phyloP scores from a whole-genome alignment of 2,797 vertebrate species.

The Gymnodraco acuticeps region DNA sequence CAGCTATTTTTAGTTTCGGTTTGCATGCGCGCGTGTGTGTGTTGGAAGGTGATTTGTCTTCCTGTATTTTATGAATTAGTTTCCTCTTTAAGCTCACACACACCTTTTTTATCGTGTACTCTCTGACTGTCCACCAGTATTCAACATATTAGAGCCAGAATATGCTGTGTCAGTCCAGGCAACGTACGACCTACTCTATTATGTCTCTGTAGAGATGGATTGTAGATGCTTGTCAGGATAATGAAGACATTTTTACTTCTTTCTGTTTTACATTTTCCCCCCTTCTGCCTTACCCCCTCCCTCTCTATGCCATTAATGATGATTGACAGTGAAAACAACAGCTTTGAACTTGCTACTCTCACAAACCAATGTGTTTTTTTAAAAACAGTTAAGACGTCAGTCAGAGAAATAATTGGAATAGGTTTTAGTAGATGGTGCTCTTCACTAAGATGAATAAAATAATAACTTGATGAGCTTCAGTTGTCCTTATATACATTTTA shows the following conservation, averaged over 20 bases:
- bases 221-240: neutral
- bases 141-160: constrained; percentile 21
- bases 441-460: too few relatives aligned
- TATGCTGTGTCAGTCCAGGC: constrained; percentile 5
- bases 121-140: constrained; percentile 5
- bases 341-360: neutral
- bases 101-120: constrained; percentile 6
- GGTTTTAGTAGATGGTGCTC: neutral
- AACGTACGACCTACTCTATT: neutral
- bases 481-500: too few relatives aligned
- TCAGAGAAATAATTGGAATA: neutral
- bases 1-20: constrained; percentile 72
- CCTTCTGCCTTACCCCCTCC: neutral
- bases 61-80: constrained; percentile 40
- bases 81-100: constrained; percentile 34
- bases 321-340: neutral
- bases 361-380: neutral
- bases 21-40: constrained; percentile 16
- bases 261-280: neutral
- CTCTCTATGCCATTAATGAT: neutral
- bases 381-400: neutral
- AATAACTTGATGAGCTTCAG: too few relatives aligned
- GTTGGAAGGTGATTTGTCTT: constrained; percentile 55
- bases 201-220: constrained; percentile 1
- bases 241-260: neutral